Conservation (phyloP, 1,140 invertebrate species). For the Cotesia vestalis region DNA sequence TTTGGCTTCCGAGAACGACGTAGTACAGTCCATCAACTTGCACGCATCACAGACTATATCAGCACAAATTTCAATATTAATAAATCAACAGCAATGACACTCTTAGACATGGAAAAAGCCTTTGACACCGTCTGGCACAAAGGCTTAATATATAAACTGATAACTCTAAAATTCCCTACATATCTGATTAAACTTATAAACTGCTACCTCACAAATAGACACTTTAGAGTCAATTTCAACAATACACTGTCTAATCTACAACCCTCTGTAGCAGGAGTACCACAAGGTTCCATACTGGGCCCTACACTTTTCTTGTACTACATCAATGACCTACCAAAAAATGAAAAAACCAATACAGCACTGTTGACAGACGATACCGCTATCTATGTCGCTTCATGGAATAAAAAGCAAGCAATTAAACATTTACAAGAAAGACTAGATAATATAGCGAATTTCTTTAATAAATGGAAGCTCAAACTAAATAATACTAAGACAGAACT, state of each 20-base stretch:
- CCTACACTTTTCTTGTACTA: slow-evolving; percentile 32
- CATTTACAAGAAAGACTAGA: slow-evolving; percentile 22
- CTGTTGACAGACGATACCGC: slow-evolving; percentile 37
- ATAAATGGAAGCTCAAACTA: too few species aligned
- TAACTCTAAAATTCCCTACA: slow-evolving; percentile 31
- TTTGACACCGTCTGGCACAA: slow-evolving; percentile 53
- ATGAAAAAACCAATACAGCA: slow-evolving; percentile 25
- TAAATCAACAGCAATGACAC: slow-evolving; percentile 40
- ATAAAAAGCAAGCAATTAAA: slow-evolving; percentile 10
- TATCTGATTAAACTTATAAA: slow-evolving; percentile 40
- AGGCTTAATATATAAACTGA: slow-evolving; percentile 51
- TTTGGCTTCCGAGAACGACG: slow-evolving; percentile 49
- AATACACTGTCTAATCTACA: slow-evolving; percentile 28
- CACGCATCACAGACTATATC: slow-evolving; percentile 47
- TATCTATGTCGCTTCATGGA: slow-evolving; percentile 33
- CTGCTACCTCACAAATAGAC: slow-evolving; percentile 40
- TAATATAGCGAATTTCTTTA: too few species aligned
- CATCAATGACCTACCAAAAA: slow-evolving; percentile 38
- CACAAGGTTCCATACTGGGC: slow-evolving; percentile 44
- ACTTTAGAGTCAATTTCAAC: slow-evolving; percentile 39
- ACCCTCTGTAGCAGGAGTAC: slow-evolving; percentile 42
- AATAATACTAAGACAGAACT: too few species aligned
- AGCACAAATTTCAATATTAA: slow-evolving; percentile 37
- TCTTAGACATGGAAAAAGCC: slow-evolving; percentile 52
- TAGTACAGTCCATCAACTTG: slow-evolving; percentile 48